Evolutionary conservation across 1,140 invertebrate species (phyloP), one percentile per base, ranked within the genome.

Genomic region (Drosophila sucinea): DNA sequence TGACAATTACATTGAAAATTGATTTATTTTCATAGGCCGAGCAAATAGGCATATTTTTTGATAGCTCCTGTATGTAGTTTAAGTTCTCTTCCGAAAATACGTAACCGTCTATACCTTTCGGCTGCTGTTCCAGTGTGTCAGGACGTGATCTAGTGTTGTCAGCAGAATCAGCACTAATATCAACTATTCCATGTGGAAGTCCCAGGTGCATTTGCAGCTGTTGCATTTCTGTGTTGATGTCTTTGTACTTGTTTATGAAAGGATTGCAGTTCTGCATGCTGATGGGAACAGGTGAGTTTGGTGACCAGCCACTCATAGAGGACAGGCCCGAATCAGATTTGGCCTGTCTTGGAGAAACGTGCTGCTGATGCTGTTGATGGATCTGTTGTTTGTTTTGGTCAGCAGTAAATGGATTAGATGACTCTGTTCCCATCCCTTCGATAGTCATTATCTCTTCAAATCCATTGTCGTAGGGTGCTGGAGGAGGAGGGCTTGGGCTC

Each of bases 241-340:
- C 71, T 29, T 76, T 65, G 11, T 64, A 60, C 40, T 84, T 81
- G 23, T 60, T 66, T 11, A 71, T 47, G 11, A 70, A 70, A 11
- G 67, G 58, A 56, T 54, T 72, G 27, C 25, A 33, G 2, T 66
- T 70, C 29, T 58, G 54, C 25, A 61, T 63, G 29, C 67, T 41
- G 29, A 35, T 30, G 17, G 69, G 30, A 11, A 71, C 41, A 0
- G 96, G 95, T 1, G 95, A 96, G 58, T 95, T 95, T 8, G 96
- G 96, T 32, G 96, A 96, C 93, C 96, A 97, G 11, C 95, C 95
- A 91, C 96, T 97, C 94, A 97, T 96, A 10, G 96, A 97, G 1
- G 96, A 97, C 47, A 97, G 92, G 1, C 96, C 96, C 1, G 96
- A 97, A 92, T 97, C 96, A 5, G 95, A 95, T 86, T 95, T 95